Conservation (phyloP, 1,140 invertebrate species). For the Drosophila ambigua region DNA sequence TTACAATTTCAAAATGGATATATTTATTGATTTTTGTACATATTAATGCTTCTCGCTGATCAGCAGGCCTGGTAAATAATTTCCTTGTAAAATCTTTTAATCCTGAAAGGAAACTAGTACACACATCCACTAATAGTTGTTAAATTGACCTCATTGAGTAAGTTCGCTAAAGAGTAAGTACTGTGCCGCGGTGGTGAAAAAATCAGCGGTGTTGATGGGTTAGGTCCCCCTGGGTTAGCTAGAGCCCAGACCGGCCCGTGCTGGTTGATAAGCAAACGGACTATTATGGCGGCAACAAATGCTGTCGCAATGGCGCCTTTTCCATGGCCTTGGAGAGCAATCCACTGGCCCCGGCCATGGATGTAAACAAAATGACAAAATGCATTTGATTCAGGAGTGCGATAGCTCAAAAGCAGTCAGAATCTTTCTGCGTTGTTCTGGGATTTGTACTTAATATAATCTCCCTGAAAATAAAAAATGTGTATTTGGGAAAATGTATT, state of each 20-base stretch:
- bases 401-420: too few relatives aligned
- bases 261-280: conserved; percentile 52
- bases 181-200: conserved; percentile 22
- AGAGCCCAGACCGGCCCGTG: conserved; percentile 19
- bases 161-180: conserved; percentile 58
- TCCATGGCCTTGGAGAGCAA: too few relatives aligned
- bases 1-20: too few relatives aligned
- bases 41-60: too few relatives aligned
- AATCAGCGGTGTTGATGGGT: conserved; percentile 62
- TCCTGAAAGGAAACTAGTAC: conserved; percentile 57
- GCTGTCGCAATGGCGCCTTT: conserved; percentile 93
- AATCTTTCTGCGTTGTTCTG: too few relatives aligned
- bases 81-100: conserved; percentile 26
- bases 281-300: conserved; percentile 90
- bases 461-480: too few relatives aligned
- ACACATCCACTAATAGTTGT: conserved; percentile 53
- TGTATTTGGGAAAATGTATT: too few relatives aligned
- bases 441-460: too few relatives aligned
- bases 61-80: conserved; percentile 32
- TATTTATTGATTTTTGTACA: too few relatives aligned
- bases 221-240: conserved; percentile 49
- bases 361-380: too few relatives aligned
- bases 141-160: conserved; percentile 70
- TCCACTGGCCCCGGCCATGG: too few relatives aligned
- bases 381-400: too few relatives aligned